A percentile compares a stretch with the other conserved stretches of the same genome.
phyloP scores from a whole-genome alignment of 2,888 invertebrate genomes.

The Habroteleia sp. region DNA sequence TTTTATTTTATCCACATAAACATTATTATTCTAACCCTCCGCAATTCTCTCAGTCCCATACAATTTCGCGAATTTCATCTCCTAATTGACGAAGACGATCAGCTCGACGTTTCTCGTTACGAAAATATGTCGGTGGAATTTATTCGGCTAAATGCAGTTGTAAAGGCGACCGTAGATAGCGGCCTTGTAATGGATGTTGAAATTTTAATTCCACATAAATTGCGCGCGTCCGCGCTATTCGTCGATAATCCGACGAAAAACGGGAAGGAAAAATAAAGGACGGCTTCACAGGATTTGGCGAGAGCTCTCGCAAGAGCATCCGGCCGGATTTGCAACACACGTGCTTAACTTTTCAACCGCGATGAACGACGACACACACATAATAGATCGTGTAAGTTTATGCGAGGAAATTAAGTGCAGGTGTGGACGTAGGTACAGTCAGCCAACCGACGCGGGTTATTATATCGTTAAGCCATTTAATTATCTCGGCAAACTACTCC shows the following conservation, averaged over 20 bases:
- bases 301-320: too few relatives aligned
- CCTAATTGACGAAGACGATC: too few relatives aligned
- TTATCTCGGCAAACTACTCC: slow-evolving; percentile 80
- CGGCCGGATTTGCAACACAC: slow-evolving; percentile 39
- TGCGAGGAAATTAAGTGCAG: slow-evolving; percentile 54
- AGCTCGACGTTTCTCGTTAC: slow-evolving; percentile 5
- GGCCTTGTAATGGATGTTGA: background rate
- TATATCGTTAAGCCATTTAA: slow-evolving; percentile 81
- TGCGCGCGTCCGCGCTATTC: background rate
- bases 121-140: slow-evolving; percentile 16
- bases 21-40: too few relatives aligned
- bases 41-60: too few relatives aligned
- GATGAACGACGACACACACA: slow-evolving; percentile 51
- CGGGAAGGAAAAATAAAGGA: background rate
- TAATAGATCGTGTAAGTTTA: slow-evolving; percentile 55
- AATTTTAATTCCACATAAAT: slow-evolving; percentile 13
- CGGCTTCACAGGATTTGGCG: too few relatives aligned
- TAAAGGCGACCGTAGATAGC: background rate
- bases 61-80: too few relatives aligned
- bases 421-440: slow-evolving; percentile 67
- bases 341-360: slow-evolving; percentile 51
- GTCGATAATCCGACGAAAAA: slow-evolving; percentile 1
- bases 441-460: slow-evolving; percentile 77
- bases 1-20: too few relatives aligned
- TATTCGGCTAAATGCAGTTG: slow-evolving; percentile 13